A percentile compares a stretch with the other conserved stretches of the same genome.
Evolutionary conservation across 2,113 vertebrate genomes (phyloP).

Genomic region (Cynocephalus volans): DNA sequence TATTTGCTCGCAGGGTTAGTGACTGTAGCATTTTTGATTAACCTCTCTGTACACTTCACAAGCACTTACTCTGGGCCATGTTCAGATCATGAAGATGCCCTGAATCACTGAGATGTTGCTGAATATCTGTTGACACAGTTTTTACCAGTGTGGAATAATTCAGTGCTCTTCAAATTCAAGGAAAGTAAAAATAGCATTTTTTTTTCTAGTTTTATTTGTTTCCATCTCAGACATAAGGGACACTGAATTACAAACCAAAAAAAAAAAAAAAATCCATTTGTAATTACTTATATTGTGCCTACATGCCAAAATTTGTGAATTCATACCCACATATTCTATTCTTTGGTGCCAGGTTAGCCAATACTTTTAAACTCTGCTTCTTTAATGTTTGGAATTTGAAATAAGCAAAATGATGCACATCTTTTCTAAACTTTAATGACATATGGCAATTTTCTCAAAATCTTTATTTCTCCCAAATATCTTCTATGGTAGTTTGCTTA

Average conservation of each 20-base stretch:
- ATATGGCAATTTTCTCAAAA: slow-evolving; percentile 56
- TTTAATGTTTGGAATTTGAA: slow-evolving; percentile 46
- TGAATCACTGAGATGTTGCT: slow-evolving; percentile 58
- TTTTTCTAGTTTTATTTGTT: slow-evolving; percentile 4
- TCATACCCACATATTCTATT: not conserved
- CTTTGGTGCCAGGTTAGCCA: not conserved
- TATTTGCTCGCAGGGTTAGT: slow-evolving; percentile 31
- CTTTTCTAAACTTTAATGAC: slow-evolving; percentile 55
- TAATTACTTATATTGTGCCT: not conserved
- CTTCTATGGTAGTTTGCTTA: slow-evolving; percentile 62
- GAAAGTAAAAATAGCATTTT: not conserved
- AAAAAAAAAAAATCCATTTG: not conserved
- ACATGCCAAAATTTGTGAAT: not conserved
- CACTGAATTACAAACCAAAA: not conserved
- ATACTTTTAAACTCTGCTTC: not conserved
- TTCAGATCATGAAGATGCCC: slow-evolving; percentile 62
- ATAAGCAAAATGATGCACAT: not conserved
- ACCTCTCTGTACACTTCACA: slow-evolving; percentile 69
- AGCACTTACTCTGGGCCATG: slow-evolving; percentile 51
- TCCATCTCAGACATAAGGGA: not conserved
- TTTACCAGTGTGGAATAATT: slow-evolving; percentile 62
- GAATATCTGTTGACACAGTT: slow-evolving; percentile 47
- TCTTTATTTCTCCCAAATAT: slow-evolving; percentile 70
- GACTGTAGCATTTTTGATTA: slow-evolving; percentile 74
- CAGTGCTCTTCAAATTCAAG: slow-evolving; percentile 44